Evolutionary conservation across 2,888 invertebrate genomes (phyloP), one percentile per base, ranked within the genome.

Genomic region (Stictocephala bisonia): DNA sequence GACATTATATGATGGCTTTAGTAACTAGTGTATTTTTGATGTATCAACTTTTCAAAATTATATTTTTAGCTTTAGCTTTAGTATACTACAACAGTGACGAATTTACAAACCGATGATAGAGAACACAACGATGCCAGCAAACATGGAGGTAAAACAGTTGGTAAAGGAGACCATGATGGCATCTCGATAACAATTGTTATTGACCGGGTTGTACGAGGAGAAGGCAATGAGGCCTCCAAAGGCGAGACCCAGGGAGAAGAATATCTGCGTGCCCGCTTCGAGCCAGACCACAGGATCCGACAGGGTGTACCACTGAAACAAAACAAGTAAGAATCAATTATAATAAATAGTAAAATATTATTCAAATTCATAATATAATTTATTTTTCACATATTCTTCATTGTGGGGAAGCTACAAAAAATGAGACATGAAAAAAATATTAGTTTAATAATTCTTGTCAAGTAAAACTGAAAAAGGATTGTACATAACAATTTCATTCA

Each of bases 171-270:
- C 96, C 85, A 95, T 90, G 69, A 97, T 89, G 6, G 97, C 96
- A 83, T 98, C 98, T 77, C 96, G 88, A 82, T 95, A 96, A 83
- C 96, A 97, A 84, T 98, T 97, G 84, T 98, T 98, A 83, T 97
- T 96, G 1, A 96, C 94, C 0, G 97, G 96, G 85, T 97, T 98
- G 85, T 98, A 98, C 0, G 97, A 97, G 0, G 95, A 94, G 83
- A 97, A 98, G 0, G 97, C 97, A 75, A 98, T 97, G 40, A 98
- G 86, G 7, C 97, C 97, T 11, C 98, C 98, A 80, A 98, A 98
- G 0, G 97, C 97, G 60, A 98, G 85, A 7, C 97, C 97, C 75
- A 97, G 88, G 0, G 97, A 97, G 85, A 97, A 98, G 86, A 98
- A 98, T 80, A 98, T 97, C 84, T 98, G 98, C 0, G 97, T 97